Evolutionary conservation across 92 coral and sea anemone species (phyloP).

Genomic region (Heliopora coerulea): DNA sequence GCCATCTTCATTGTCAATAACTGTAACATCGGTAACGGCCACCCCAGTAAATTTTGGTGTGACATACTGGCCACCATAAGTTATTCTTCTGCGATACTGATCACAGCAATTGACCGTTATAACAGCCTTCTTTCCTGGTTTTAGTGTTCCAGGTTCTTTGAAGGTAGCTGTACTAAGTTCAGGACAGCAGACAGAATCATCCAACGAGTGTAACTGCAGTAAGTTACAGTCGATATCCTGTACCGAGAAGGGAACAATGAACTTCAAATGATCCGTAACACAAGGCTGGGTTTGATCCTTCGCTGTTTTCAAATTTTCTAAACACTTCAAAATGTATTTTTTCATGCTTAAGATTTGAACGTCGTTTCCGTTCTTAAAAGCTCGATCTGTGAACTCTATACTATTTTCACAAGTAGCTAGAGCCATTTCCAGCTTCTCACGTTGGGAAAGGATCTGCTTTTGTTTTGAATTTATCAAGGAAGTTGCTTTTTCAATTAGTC

Average conservation of each 20-base stretch:
- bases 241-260: constrained; percentile 15
- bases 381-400: constrained; percentile 47
- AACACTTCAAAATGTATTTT: constrained; percentile 35
- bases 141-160: neutral
- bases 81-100: neutral
- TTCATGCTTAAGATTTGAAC: constrained; percentile 49
- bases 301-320: constrained; percentile 41
- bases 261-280: constrained; percentile 2
- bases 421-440: constrained; percentile 38
- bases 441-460: constrained; percentile 48
- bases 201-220: neutral
- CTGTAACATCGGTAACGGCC: constrained; percentile 11
- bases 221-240: neutral
- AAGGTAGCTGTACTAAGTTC: neutral
- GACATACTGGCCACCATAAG: constrained; percentile 1
- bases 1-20: constrained; percentile 25
- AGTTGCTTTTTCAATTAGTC: constrained; percentile 24
- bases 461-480: constrained; percentile 17
- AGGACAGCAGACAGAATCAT: constrained; percentile 6
- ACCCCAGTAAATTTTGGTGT: constrained; percentile 19
- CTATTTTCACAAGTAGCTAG: constrained; percentile 40
- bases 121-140: neutral
- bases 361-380: constrained; percentile 14
- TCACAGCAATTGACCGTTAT: constrained; percentile 2
- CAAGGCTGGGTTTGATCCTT: constrained; percentile 47